These are phyloP conservation scores for Parauchenoglanis ngamensis DNA, from an alignment of 2,797 vertebrate genomes.

Conservation along the genomic window DNA sequence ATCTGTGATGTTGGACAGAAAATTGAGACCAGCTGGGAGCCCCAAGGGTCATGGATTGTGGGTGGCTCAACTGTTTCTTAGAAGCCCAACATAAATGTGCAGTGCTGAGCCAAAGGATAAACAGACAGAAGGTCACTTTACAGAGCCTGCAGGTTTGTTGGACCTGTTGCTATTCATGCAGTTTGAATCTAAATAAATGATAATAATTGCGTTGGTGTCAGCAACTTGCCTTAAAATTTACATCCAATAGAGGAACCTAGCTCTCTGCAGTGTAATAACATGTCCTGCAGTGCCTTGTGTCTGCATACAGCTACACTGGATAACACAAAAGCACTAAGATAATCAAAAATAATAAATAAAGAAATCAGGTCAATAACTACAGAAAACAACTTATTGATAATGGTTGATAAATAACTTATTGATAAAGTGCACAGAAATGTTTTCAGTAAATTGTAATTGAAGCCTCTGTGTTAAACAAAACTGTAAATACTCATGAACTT, in stretches of 20 bases:
- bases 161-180: conserved; percentile 2
- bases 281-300: too few relatives aligned
- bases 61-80: conserved; percentile 20
- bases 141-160: not conserved
- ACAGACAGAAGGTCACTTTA: conserved; percentile 30
- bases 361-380: not conserved
- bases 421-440: not conserved
- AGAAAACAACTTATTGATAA: not conserved
- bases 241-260: not conserved
- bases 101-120: conserved; percentile 21
- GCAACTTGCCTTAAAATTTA: not conserved
- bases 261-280: not conserved
- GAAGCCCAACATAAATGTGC: conserved; percentile 3
- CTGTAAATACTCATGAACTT: too few relatives aligned
- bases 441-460: not conserved
- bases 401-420: not conserved
- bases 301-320: not conserved
- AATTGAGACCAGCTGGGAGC: conserved; percentile 29
- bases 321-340: not conserved
- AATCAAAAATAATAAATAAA: not conserved
- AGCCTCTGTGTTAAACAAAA: not conserved
- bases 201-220: not conserved
- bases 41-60: conserved; percentile 6
- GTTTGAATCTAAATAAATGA: not conserved
- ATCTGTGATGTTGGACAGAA: conserved; percentile 24